Conservation (phyloP, 2,113 vertebrate genomes). For the Chamaea fasciata region DNA sequence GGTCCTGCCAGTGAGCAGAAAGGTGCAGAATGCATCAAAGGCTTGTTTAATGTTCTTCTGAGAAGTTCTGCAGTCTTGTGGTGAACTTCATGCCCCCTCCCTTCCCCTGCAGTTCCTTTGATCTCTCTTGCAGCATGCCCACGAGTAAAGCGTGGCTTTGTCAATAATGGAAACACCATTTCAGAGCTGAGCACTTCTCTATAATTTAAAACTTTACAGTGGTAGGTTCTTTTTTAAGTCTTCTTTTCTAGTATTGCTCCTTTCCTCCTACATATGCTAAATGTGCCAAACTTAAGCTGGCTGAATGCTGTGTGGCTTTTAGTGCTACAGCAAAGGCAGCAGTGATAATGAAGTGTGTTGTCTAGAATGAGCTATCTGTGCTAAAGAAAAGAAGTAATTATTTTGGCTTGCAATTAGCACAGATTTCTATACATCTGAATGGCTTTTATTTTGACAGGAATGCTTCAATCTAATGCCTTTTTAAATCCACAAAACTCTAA, state of each 20-base stretch:
- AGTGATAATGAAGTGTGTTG: neutral
- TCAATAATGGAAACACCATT: neutral
- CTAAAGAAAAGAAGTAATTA: neutral
- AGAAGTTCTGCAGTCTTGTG: neutral
- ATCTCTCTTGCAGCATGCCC: neutral
- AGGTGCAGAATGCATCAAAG: neutral
- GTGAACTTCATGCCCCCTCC: neutral
- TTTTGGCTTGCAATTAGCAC: neutral
- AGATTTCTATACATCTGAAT: neutral
- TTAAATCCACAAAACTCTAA: neutral
- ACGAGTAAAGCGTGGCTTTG: neutral
- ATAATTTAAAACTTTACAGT: neutral
- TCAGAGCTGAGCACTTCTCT: neutral
- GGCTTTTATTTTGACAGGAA: conserved; percentile 16
- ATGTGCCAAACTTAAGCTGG: neutral
- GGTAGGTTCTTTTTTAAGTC: conserved; percentile 13
- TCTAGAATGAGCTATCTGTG: neutral
- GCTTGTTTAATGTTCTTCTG: neutral
- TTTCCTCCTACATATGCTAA: neutral
- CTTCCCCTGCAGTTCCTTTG: neutral
- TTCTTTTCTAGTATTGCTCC: neutral
- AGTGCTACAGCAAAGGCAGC: neutral
- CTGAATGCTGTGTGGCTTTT: neutral
- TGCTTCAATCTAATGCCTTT: neutral
- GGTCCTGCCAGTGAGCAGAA: neutral